Base-by-base conservation (phyloP, 2,888 invertebrate species). In the Synanthedon andrenaeformis region DNA sequence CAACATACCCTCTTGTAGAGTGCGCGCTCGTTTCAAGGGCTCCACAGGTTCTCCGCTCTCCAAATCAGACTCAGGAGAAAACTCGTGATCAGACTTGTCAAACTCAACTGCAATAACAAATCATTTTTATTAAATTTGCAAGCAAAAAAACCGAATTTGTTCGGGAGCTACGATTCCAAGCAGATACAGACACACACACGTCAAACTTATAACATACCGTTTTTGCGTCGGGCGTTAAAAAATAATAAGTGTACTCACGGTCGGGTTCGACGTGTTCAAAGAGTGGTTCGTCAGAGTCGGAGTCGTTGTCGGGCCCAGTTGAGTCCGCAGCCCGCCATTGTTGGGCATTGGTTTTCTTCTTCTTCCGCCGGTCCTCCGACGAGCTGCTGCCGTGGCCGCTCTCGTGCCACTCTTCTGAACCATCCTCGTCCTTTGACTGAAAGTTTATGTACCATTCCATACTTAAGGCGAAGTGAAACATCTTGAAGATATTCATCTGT, bases 1-100 rank as follows among this genome's bases (percentile, higher is more conserved):
- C 23, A 23, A 23, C 35, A 10, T 75, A 90, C 93, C 92, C 87
- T 95, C 94, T 69, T 93, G 92, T 8, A 94, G 92, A 0, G 97
- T 97, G 61, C 97, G 89, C 2, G 96, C 97, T 49, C 94, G 89
- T 71, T 94, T 92, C 59, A 93, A 81, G 0, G 96, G 96, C 58
- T 92, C 92, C 4, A 74, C 91, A 6, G 92, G 92, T 54, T 91
- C 92, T 45, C 91, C 92, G 58, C 92, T 94, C 67, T 97, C 87
- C 56, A 87, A 64, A 57, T 87, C 96, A 1, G 96, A 96, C 70
- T 96, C 96, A 0, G 96, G 96, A 0, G 96, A 96, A 76, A 97
- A 97, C 78, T 97, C 97, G 68, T 97, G 97, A 75, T 97, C 96
- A 0, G 95, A 96, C 70, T 92, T 93, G 13, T 69, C 70, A 62